phyloP scores from a whole-genome alignment of 1,140 invertebrate genomes.

The Stegodyphus mimosarum region DNA sequence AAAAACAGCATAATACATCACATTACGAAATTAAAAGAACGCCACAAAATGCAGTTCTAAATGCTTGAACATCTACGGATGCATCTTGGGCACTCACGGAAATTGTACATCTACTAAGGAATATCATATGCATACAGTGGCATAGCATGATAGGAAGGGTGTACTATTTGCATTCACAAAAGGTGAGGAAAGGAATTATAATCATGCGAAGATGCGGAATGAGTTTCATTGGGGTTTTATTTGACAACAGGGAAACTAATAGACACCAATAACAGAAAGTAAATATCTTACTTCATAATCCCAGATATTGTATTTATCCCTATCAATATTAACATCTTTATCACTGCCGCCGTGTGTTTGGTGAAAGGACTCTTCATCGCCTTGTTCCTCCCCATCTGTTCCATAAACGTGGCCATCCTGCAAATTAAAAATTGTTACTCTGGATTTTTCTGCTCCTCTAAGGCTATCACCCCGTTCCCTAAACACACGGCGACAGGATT shows the following conservation, averaged over 20 bases:
- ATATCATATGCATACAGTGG: too few species aligned
- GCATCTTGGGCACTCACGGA: too few species aligned
- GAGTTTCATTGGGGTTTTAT: background rate
- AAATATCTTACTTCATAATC: constrained; percentile 54
- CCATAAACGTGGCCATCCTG: constrained; percentile 43
- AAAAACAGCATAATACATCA: too few species aligned
- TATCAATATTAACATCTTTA: constrained; percentile 53
- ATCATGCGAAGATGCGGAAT: background rate
- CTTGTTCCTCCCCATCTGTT: constrained; percentile 48
- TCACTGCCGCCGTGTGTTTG: constrained; percentile 52
- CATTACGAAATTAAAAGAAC: too few species aligned
- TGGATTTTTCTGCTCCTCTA: too few species aligned
- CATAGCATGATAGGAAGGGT: too few species aligned
- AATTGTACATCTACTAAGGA: too few species aligned
- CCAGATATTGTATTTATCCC: constrained; percentile 56
- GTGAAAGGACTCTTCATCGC: constrained; percentile 55
- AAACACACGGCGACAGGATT: background rate
- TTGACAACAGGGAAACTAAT: background rate
- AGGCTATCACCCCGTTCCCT: too few species aligned
- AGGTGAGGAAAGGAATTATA: too few species aligned
- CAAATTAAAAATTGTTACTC: constrained; percentile 11
- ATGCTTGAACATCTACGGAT: too few species aligned
- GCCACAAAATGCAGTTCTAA: too few species aligned
- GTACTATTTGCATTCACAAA: too few species aligned
- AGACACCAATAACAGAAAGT: constrained; percentile 8